Percentiles rank a stretch among this genome's conserved stretches.
These are phyloP conservation scores for Drosophila ananassae DNA, from an alignment of 1,140 invertebrate genomes.

Conservation along the genomic window DNA sequence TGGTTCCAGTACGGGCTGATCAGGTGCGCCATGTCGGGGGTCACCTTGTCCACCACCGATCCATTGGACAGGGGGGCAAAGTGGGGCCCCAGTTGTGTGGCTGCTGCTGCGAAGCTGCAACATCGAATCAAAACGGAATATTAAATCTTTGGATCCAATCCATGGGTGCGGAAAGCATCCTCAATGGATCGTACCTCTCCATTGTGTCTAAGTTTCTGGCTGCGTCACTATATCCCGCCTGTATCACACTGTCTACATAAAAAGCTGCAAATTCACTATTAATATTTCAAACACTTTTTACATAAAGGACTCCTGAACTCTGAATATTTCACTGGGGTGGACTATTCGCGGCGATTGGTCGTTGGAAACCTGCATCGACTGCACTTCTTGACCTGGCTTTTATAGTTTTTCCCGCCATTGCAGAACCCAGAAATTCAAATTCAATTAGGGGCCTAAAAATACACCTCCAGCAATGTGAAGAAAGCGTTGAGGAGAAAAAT, in stretches of 20 bases:
- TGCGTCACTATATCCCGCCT: conserved; percentile 68
- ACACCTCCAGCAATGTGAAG: conserved; percentile 7
- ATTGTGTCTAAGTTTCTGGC: conserved; percentile 51
- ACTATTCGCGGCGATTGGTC: conserved; percentile 82
- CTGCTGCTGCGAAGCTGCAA: conserved; percentile 67
- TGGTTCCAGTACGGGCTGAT: conserved; percentile 90
- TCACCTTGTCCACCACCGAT: conserved; percentile 85
- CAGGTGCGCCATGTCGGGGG: conserved; percentile 89
- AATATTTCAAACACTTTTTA: conserved; percentile 77
- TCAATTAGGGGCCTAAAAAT: conserved; percentile 77
- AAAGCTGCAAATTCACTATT: conserved; percentile 67
- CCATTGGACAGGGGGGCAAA: conserved; percentile 82
- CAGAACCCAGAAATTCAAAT: conserved; percentile 42
- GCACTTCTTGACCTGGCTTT: conserved; percentile 46
- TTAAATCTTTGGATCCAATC: background rate
- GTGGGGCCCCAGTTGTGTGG: conserved; percentile 72
- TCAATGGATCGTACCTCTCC: conserved; percentile 63
- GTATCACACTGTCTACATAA: conserved; percentile 67
- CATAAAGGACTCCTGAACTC: conserved; percentile 57
- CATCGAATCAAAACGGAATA: conserved; percentile 8
- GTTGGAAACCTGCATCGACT: conserved; percentile 69
- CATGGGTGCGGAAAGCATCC: background rate
- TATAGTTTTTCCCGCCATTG: conserved; percentile 58
- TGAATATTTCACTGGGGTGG: conserved; percentile 80
- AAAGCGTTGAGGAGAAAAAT: conserved; percentile 25